Evolutionary conservation across 2,888 invertebrate species (phyloP).

Genomic region (Athalia rosae): DNA sequence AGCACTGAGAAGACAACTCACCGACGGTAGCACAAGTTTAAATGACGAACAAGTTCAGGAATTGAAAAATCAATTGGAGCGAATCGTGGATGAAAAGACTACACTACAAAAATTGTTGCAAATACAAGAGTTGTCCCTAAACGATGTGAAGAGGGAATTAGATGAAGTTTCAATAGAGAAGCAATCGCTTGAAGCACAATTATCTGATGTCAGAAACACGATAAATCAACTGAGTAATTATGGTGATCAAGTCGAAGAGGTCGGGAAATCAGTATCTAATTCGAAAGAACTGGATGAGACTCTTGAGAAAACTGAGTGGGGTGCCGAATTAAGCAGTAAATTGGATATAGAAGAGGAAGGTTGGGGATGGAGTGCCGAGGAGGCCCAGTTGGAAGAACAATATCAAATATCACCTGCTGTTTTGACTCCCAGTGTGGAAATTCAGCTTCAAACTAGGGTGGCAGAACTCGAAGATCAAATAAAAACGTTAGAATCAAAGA

Average conservation of each 20-base stretch:
- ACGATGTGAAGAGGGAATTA: constrained; percentile 12
- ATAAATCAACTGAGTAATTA: constrained; percentile 24
- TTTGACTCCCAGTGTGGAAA: constrained; percentile 58
- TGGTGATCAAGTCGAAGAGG: background rate
- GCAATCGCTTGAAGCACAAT: constrained; percentile 29
- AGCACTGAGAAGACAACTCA: constrained; percentile 56
- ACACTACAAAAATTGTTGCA: constrained; percentile 51
- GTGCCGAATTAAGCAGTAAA: constrained; percentile 59
- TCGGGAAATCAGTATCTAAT: background rate
- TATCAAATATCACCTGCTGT: constrained; percentile 62
- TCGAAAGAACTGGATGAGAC: constrained; percentile 5
- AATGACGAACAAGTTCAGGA: constrained; percentile 52
- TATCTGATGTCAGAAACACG: constrained; percentile 6
- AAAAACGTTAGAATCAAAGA: constrained; percentile 77
- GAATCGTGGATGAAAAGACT: constrained; percentile 57
- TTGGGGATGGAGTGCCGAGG: constrained; percentile 79
- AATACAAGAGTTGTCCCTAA: constrained; percentile 12
- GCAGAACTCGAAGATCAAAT: constrained; percentile 78
- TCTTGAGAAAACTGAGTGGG: constrained; percentile 67
- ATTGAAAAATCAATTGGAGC: constrained; percentile 54
- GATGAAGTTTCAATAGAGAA: background rate
- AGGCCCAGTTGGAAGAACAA: constrained; percentile 74
- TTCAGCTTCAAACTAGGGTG: constrained; percentile 71
- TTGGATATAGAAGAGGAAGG: constrained; percentile 76
- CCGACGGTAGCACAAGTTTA: background rate